Evolutionary conservation across 2,888 invertebrate species (phyloP).

Genomic region (Idaea dimidiata): DNA sequence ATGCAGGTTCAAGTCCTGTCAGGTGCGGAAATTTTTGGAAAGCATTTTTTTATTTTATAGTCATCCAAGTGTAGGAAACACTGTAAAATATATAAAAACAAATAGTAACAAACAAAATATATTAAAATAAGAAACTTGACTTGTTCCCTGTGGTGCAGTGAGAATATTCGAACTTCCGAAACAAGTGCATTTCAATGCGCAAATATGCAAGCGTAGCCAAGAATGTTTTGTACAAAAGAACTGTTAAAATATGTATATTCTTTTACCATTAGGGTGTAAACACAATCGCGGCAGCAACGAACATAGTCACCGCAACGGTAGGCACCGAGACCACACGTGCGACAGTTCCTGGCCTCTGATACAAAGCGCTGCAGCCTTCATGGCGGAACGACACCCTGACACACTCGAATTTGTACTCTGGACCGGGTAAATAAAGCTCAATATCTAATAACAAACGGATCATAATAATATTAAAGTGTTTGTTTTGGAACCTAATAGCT

Average conservation of each 20-base stretch:
- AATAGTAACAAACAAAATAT: too few relatives aligned
- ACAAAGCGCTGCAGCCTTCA: conserved; percentile 92
- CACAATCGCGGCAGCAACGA: conserved; percentile 71
- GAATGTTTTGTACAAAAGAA: not conserved
- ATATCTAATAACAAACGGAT: not conserved
- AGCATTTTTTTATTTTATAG: too few relatives aligned
- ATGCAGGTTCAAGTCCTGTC: too few relatives aligned
- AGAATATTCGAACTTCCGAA: not conserved
- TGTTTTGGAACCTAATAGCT: not conserved
- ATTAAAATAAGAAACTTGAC: not conserved
- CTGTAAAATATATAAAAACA: too few relatives aligned
- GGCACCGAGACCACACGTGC: conserved; percentile 84
- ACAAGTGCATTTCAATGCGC: not conserved
- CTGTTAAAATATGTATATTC: conserved; percentile 4
- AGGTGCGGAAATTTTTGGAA: too few relatives aligned
- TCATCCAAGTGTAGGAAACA: too few relatives aligned
- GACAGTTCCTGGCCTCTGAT: conserved; percentile 95
- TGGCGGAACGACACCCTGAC: conserved; percentile 91
- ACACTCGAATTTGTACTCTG: conserved; percentile 95
- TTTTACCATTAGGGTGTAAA: conserved; percentile 58
- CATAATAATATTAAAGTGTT: not conserved
- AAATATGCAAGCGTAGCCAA: not conserved
- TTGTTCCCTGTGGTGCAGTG: not conserved
- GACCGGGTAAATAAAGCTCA: conserved; percentile 88
- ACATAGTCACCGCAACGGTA: conserved; percentile 75